Base-by-base conservation (phyloP, 2,797 vertebrate species). In the Sandelia bainsii region DNA sequence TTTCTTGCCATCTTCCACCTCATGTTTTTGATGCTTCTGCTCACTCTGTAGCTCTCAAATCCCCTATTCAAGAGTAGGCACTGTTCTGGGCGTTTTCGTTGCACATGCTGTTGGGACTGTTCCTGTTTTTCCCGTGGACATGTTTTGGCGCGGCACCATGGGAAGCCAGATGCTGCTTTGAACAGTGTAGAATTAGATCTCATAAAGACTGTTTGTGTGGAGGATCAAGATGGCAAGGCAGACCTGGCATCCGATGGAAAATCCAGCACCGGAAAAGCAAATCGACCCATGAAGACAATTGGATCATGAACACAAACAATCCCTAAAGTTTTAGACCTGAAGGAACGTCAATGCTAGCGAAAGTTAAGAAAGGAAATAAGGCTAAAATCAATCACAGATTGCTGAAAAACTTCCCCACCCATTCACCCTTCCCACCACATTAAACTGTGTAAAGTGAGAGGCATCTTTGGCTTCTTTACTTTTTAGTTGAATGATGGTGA, bases 101-200 rank as follows among this genome's bases (percentile, higher is more conserved):
- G 72, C 76, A 67, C 74, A 32, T 32, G 80, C 80, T 80, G 82
- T 46, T 16, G 4, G 71, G 64, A 60, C 58, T 57, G 49, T 75
- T 73, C 46, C 62, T 61, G 68, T 49, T 78, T 61, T 80, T 81
- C 69, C 65, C 1, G 52, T 50, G 72, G 77, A 86, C 76, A 57
- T 4, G 9, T 82, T 79, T 85, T 86, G 87, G 85, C 77, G 17
- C 60, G 0, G 83, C 87, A 89, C 83, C 85, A 76, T 73, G 70
- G 76, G 82, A 86, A 91, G 66, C 84, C 88, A 87, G 88, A 89
- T 88, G 89, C 88, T 71, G 76, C 79, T 85, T 80, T 86, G 80
- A 89, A 84, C 67, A 46, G 77, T 56, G 68, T 59, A 67, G 63
- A 82, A 67, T 79, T 70, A 77, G 75, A 83, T 84, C 85, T 82